A percentile compares a stretch with the other conserved stretches of the same genome.
Conservation (phyloP, 30 jellyfish, hydroid and myxozoan genomes). For the Turritopsis dohrnii region DNA sequence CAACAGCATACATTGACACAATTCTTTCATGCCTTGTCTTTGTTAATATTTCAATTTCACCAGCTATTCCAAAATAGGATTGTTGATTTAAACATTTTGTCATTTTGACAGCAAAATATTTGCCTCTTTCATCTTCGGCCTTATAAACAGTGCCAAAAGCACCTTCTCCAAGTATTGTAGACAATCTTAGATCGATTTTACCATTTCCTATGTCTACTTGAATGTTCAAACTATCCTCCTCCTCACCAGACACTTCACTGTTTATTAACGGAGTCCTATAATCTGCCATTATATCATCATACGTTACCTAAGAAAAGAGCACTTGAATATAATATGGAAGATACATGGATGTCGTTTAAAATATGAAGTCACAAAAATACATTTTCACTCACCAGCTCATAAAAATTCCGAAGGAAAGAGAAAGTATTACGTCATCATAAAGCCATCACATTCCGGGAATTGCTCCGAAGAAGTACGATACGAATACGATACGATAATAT, state of each 20-base stretch:
- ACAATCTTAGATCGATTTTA: conserved; percentile 14
- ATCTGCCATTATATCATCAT: not conserved
- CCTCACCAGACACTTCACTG: no score
- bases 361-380: no score
- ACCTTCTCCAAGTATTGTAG: conserved; percentile 40
- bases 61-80: conserved; percentile 28
- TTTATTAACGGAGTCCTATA: not conserved
- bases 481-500: no score
- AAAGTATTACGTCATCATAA: not conserved
- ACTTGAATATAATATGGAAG: no score
- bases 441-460: not conserved
- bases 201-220: conserved; percentile 5
- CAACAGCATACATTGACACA: conserved; percentile 42
- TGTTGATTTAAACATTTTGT: not conserved
- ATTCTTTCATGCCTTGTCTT: conserved; percentile 24
- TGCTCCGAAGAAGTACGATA: not conserved
- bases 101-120: conserved; percentile 35
- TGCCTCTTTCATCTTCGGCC: conserved; percentile 40
- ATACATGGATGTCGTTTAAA: no score
- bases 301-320: no score
- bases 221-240: not conserved
- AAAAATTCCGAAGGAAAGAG: not conserved
- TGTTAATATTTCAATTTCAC: conserved; percentile 40
- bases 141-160: conserved; percentile 53
- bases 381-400: no score